Conservation (phyloP, 2,888 invertebrate genomes). For the Gastrophysa polygoni region DNA sequence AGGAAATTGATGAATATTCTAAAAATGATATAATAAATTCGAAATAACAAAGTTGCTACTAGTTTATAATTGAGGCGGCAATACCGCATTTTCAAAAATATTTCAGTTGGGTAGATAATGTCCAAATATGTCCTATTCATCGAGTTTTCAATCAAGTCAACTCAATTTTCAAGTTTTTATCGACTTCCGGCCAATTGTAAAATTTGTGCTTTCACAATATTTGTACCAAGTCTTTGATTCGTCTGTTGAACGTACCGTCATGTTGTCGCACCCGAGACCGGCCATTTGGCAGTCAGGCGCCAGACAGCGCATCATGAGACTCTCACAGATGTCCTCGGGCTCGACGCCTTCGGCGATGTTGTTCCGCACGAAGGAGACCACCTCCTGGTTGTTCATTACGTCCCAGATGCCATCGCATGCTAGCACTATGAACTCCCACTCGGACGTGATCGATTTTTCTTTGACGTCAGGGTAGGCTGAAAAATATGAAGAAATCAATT, state of each 20-base stretch:
- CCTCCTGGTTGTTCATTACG: slow-evolving; percentile 94
- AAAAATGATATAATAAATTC: no score
- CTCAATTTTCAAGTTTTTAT: no score
- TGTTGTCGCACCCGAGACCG: slow-evolving; percentile 97
- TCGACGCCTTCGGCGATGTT: slow-evolving; percentile 82
- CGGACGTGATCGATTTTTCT: slow-evolving; percentile 77
- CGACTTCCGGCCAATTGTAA: no score
- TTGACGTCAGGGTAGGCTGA: slow-evolving; percentile 93
- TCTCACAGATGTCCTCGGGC: slow-evolving; percentile 95
- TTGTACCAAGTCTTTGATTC: no score
- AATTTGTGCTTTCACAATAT: no score
- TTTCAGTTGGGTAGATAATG: no score
- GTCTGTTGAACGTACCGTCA: slow-evolving; percentile 74
- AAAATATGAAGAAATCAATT: not conserved
- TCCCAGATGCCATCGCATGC: slow-evolving; percentile 99
- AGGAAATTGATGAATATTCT: no score
- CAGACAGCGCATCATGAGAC: slow-evolving; percentile 91
- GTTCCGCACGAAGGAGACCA: slow-evolving; percentile 85
- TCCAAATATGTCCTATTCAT: no score
- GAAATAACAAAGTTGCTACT: no score
- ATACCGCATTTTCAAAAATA: no score
- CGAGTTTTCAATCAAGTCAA: no score
- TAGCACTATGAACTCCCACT: slow-evolving; percentile 95
- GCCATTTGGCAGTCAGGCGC: slow-evolving; percentile 98
- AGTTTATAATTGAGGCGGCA: no score